A percentile compares a stretch with the other conserved stretches of the same genome.
Evolutionary conservation across 2,113 vertebrate genomes (phyloP).

Genomic region (Herpetotheres cachinnans): DNA sequence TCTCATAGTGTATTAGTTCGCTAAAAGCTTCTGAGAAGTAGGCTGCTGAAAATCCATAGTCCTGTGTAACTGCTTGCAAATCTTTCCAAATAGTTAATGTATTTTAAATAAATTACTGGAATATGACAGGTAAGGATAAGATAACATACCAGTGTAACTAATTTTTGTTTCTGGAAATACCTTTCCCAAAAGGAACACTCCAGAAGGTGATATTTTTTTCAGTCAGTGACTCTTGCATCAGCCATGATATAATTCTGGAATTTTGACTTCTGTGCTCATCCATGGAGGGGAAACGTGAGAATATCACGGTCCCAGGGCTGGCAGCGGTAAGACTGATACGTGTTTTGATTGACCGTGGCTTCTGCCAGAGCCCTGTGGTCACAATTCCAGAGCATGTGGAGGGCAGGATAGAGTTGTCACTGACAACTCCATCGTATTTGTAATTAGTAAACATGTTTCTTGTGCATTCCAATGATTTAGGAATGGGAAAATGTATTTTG

Average conservation of each 20-base stretch:
- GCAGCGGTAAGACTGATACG: rapidly evolving
- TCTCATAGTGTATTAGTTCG: not conserved
- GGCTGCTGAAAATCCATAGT: not conserved
- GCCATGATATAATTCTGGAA: not conserved
- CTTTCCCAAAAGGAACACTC: not conserved
- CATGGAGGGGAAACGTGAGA: not conserved
- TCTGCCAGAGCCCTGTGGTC: not conserved
- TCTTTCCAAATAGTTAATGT: not conserved
- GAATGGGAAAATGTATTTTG: not conserved
- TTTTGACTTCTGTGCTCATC: not conserved
- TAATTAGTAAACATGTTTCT: conserved; percentile 19
- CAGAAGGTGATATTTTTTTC: not conserved
- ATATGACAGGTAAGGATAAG: not conserved
- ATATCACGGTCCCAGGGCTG: not conserved
- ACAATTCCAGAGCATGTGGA: not conserved
- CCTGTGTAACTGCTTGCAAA: not conserved
- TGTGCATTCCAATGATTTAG: not conserved
- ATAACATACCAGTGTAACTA: not conserved
- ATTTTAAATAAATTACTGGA: not conserved
- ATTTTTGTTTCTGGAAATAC: not conserved
- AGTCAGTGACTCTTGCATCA: not conserved
- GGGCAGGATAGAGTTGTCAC: conserved; percentile 27
- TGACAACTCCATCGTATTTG: not conserved
- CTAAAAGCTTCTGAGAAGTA: not conserved
- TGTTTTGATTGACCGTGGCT: not conserved